Evolutionary conservation across 2,113 vertebrate species (phyloP).

Genomic region (Anser brachyrhynchus): DNA sequence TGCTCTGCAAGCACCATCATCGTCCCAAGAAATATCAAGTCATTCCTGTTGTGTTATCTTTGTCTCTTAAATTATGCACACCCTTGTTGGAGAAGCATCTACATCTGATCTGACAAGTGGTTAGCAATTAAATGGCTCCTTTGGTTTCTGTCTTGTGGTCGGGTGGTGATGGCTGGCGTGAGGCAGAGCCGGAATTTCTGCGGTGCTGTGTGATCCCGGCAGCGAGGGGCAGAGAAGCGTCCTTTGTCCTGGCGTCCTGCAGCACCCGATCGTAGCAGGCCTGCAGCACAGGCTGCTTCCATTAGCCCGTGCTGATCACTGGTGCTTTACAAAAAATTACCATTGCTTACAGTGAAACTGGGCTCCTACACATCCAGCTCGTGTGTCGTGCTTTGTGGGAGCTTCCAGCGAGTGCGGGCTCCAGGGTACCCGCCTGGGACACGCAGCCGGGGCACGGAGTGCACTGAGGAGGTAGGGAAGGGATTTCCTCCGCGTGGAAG

Average conservation of each 20-base stretch:
- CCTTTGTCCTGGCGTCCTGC: not conserved
- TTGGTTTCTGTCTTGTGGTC: not conserved
- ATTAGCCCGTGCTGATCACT: not conserved
- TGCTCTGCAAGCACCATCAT: not conserved
- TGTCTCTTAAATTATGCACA: not conserved
- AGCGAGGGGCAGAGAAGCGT: not conserved
- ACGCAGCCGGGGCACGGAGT: fast-evolving
- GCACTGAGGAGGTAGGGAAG: not conserved
- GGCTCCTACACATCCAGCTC: too few species aligned
- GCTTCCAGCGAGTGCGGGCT: not conserved
- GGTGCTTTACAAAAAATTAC: not conserved
- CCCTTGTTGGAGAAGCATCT: not conserved
- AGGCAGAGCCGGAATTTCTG: conserved; percentile 7
- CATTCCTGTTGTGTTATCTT: not conserved
- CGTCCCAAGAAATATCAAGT: not conserved
- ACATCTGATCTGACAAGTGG: not conserved
- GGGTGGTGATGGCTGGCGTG: not conserved
- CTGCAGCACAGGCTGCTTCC: not conserved
- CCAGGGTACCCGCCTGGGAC: not conserved
- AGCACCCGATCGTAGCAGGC: not conserved
- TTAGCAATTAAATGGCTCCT: conserved; percentile 8
- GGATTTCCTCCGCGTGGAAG: not conserved
- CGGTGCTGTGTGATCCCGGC: not conserved
- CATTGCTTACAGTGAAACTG: too few species aligned
- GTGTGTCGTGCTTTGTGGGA: fast-evolving